Base-by-base conservation (phyloP, 2,113 vertebrate species). In the Anthoscopus minutus region DNA sequence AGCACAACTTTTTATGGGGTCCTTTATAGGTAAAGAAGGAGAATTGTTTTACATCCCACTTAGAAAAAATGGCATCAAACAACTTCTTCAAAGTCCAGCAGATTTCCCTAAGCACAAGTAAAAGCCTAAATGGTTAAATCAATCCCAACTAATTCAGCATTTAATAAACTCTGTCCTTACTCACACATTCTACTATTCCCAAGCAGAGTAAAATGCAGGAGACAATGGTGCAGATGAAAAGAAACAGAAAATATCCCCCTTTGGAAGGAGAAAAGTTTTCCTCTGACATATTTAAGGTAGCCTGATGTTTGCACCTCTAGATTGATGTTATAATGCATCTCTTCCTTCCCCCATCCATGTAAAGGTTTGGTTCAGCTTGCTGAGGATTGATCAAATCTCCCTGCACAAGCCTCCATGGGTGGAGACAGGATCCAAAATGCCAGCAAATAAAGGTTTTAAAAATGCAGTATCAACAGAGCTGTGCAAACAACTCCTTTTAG, bases 181-280 rank as follows among this genome's bases (percentile, higher is more conserved):
- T 97, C 89, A 74, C 96, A 95, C 86, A 0, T 96, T 93, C 90
- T 96, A 96, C 91, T 76, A 19, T 96, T 94, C 94, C 91, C 73
- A 88, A 64, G 57, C 50, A 89, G 86, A 95, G 35, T 84, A 92
- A 94, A 95, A 85, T 12, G 11, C 61, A 90, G 84, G n/a, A 42
- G 50, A 93, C 72, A 76, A 67, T 54, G 91, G 89, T 94, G 89
- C 62, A 92, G 67, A 87, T 82, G 92, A 96, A 96, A 94, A 96
- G 92, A 97, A 96, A 86, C 94, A 96, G 90, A 96, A 93, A 94
- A 93, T 76, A 71, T 13, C 31, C 31, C 54, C 33, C 54, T 87
- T 92, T 66, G 78, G 86, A 92, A 94, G 81, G 86, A 44, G 47
- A 64, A n/a, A 60, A 53, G n/a, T 50, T 92, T 33, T 83, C 81